Conservation (phyloP, 1,140 invertebrate species). For the Anoplophora glabripennis region DNA sequence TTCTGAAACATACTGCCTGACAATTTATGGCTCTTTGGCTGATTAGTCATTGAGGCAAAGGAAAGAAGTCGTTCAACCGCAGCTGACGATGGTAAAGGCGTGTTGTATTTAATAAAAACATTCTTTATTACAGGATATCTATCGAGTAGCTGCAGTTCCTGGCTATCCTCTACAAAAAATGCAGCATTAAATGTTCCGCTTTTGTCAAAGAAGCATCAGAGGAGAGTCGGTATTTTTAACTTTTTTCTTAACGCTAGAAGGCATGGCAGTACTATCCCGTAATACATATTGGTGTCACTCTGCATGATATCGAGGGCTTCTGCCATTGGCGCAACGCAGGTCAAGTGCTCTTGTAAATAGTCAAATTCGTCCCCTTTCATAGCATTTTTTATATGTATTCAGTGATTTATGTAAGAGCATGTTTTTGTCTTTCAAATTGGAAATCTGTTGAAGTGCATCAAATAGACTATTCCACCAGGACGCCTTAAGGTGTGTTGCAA, state of each 20-base stretch:
- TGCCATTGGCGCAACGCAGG: background rate
- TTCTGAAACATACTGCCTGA: too few relatives aligned
- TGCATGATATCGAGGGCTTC: conserved; percentile 5
- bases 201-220: too few relatives aligned
- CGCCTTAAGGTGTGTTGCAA: conserved; percentile 1
- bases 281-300: background rate
- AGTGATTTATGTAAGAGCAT: conserved; percentile 1
- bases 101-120: too few relatives aligned
- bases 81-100: too few relatives aligned
- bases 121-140: too few relatives aligned
- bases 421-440: background rate
- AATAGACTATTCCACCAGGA: conserved; percentile 5
- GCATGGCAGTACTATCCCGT: background rate
- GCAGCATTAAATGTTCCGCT: too few relatives aligned
- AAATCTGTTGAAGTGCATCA: conserved; percentile 3
- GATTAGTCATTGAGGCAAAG: too few relatives aligned
- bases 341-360: conserved; percentile 1
- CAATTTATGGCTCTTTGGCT: too few relatives aligned
- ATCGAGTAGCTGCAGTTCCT: too few relatives aligned
- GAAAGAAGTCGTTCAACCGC: too few relatives aligned
- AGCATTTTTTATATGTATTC: conserved; percentile 1
- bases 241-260: background rate
- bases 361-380: conserved; percentile 1
- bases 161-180: too few relatives aligned
- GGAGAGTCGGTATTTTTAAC: too few relatives aligned